phyloP scores from a whole-genome alignment of 2,888 invertebrate genomes.

The Catocala sponsa region DNA sequence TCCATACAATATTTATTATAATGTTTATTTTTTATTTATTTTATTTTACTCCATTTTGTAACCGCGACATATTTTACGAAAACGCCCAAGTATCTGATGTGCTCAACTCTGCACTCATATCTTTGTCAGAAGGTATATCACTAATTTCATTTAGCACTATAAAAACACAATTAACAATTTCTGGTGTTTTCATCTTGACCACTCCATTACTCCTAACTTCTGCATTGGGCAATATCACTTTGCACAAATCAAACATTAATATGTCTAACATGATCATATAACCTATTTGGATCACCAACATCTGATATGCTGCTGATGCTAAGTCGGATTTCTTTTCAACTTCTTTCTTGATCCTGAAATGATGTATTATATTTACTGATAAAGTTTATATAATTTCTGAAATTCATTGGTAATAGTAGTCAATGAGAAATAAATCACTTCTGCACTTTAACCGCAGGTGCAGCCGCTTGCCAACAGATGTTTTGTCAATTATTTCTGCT shows the following conservation, averaged over 20 bases:
- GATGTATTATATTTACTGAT: conserved; percentile 12
- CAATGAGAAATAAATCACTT: too few relatives aligned
- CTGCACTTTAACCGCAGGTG: too few relatives aligned
- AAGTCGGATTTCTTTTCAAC: conserved; percentile 59
- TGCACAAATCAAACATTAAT: conserved; percentile 69
- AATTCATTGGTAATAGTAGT: not conserved
- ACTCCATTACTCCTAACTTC: conserved; percentile 73
- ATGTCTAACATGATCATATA: conserved; percentile 69
- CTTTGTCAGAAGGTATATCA: conserved; percentile 35
- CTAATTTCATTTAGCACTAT: conserved; percentile 74
- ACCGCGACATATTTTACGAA: too few relatives aligned
- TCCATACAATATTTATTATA: too few relatives aligned
- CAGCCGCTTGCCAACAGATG: too few relatives aligned
- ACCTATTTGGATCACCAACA: conserved; percentile 76
- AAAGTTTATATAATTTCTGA: not conserved
- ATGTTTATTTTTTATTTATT: too few relatives aligned
- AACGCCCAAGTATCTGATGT: conserved; percentile 20
- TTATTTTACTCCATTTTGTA: too few relatives aligned
- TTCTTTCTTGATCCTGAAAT: conserved; percentile 71
- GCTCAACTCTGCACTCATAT: conserved; percentile 25
- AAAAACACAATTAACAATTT: conserved; percentile 76
- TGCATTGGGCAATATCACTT: conserved; percentile 73
- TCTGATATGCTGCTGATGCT: conserved; percentile 68
- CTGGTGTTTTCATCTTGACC: conserved; percentile 79
- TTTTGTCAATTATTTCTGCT: too few relatives aligned